Evolutionary conservation across 2,888 invertebrate genomes (phyloP), one percentile per base, ranked within the genome.

Genomic region (Trypoxylon attenuatum): DNA sequence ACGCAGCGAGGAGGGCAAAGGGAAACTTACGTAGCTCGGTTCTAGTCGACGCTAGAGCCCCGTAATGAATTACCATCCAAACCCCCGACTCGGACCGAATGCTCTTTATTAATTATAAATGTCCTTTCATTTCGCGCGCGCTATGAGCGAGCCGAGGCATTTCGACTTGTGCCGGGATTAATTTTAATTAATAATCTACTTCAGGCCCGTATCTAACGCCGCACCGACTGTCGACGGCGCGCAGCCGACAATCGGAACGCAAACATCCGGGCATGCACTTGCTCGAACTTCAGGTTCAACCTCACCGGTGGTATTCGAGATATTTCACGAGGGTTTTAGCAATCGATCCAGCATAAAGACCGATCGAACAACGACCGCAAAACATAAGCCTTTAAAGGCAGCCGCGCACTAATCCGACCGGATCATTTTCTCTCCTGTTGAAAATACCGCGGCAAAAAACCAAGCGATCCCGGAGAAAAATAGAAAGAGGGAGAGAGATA

Each of bases 41-140:
- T 22, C 47, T 29, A 22, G 33, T 13, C 33, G 33, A 58, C 46
- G 58, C 58, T 46, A 54, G 53, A 25, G 18, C 16, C 29, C 23
- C 46, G 46, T 45, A 27, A 67, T 67, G 65, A 65, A 60, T 54
- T 65, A 65, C 65, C 59, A 65, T 49, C 65, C 51, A 46, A 53
- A 49, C 65, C 63, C 51, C 57, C 41, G 47, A 57, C 57, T 43
- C 57, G 65, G 57, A 57, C 65, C 57, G 65, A 63, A 64, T 64
- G 47, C 64, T 42, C 52, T 19, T 27, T 5, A 33, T 51, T 65
- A 63, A 65, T 65, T 65, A 65, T 43, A 63, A 33, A 64, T 64
- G 27, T 51, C 47, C 27, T 42, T 49, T 23, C 41, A 29, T 5
- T 6, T 25, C 8, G 10, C 45, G 33, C 50, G 25, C n/a, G 6